These are phyloP conservation scores for Talpa occidentalis DNA, from an alignment of 2,113 vertebrate species.

Conservation along the genomic window DNA sequence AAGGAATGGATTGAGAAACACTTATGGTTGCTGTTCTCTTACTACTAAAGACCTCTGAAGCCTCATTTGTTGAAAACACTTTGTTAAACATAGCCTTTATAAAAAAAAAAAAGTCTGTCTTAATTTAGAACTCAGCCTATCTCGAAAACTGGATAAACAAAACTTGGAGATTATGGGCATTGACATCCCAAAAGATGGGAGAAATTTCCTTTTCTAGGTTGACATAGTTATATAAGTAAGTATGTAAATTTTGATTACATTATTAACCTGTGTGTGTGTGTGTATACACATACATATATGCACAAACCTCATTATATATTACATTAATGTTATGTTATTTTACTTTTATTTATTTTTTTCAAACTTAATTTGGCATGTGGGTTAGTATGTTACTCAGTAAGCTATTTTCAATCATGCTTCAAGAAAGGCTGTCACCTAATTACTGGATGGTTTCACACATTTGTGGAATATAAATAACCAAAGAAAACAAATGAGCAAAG, in stretches of 20 bases:
- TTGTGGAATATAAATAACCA: too few relatives aligned
- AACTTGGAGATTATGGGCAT: not conserved
- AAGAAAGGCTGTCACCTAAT: not conserved
- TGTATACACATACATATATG: too few relatives aligned
- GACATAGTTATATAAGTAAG: not conserved
- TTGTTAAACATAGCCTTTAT: not conserved
- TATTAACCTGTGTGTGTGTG: too few relatives aligned
- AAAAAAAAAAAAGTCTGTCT: not conserved
- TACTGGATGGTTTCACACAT: too few relatives aligned
- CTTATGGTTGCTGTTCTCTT: not conserved
- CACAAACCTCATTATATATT: not conserved
- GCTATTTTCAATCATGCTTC: not conserved
- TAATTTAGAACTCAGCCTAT: not conserved
- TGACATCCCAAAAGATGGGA: constrained; percentile 30
- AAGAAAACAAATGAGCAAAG: too few relatives aligned
- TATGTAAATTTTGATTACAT: not conserved
- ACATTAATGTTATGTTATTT: constrained; percentile 19
- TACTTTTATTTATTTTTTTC: constrained; percentile 12
- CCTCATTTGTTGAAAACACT: not conserved
- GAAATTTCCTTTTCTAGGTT: constrained; percentile 1
- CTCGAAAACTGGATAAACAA: constrained; percentile 2
- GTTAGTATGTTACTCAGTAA: not conserved
- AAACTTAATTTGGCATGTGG: not conserved
- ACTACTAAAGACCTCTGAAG: not conserved
- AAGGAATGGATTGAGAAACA: not conserved